Conservation (phyloP, 2,888 invertebrate genomes). For the Dynastes hyllus region DNA sequence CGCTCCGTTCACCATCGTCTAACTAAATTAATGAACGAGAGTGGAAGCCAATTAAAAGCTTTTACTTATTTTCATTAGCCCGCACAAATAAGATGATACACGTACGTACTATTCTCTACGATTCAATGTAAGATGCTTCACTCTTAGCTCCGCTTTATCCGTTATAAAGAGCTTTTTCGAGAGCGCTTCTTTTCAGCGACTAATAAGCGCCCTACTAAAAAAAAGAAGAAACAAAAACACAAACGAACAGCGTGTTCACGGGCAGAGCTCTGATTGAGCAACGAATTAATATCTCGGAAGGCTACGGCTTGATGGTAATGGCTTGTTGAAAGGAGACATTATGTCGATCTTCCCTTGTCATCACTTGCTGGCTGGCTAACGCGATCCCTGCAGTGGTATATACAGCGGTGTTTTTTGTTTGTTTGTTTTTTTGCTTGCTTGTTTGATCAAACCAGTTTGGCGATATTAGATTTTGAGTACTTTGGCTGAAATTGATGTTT, state of each 20-base stretch:
- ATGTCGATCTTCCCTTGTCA: constrained; percentile 52
- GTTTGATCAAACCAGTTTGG: background rate
- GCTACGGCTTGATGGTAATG: constrained; percentile 43
- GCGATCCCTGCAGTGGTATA: background rate
- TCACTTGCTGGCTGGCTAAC: background rate
- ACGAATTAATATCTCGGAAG: constrained; percentile 51
- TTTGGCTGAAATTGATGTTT: no score
- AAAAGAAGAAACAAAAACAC: constrained; percentile 5
- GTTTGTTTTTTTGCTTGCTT: background rate
- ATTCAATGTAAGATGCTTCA: no score
- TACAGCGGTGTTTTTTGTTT: background rate
- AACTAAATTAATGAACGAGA: no score
- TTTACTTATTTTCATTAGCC: no score
- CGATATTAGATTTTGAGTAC: background rate
- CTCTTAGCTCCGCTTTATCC: no score
- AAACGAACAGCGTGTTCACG: constrained; percentile 6
- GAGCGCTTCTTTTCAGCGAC: no score
- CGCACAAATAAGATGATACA: no score
- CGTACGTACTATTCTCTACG: no score
- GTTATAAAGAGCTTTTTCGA: no score
- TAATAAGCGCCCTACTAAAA: background rate
- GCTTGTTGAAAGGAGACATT: constrained; percentile 52
- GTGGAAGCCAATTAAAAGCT: no score
- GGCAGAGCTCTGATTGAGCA: constrained; percentile 47
- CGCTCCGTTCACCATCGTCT: no score